These are phyloP conservation scores for Rotaria sp. DNA, from an alignment of 2,888 invertebrate genomes.

Conservation along the genomic window DNA sequence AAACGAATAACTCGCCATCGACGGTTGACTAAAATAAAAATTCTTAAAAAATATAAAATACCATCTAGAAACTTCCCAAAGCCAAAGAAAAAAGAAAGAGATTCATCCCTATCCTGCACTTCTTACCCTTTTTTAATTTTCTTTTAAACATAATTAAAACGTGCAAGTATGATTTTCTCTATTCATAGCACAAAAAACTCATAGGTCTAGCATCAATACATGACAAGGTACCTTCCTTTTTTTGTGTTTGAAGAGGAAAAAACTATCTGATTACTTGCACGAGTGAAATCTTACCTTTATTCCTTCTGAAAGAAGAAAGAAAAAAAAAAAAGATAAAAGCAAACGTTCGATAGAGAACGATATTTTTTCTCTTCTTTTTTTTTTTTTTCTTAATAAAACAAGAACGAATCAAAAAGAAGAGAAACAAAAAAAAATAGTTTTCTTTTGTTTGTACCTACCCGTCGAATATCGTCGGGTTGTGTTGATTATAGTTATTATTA, in stretches of 20 bases:
- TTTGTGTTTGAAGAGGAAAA: background rate
- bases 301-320: background rate
- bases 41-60: background rate
- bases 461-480: background rate
- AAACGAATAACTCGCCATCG: slow-evolving; percentile 8
- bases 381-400: background rate
- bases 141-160: background rate
- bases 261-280: background rate
- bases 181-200: background rate
- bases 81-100: no score
- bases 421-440: background rate
- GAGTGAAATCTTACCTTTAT: slow-evolving; percentile 22
- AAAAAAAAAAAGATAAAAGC: background rate
- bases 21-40: slow-evolving; percentile 16
- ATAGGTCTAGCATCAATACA: background rate
- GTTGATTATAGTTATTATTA: background rate
- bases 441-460: background rate
- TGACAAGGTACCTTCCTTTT: background rate
- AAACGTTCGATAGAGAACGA: background rate
- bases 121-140: background rate
- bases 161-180: background rate
- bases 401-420: background rate
- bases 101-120: no score
- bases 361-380: background rate
- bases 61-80: no score